Evolutionary conservation across 37 sponge, comb jelly and placozoan species (phyloP), one percentile per base, ranked within the genome.

Genomic region (Axinella damicornis): DNA sequence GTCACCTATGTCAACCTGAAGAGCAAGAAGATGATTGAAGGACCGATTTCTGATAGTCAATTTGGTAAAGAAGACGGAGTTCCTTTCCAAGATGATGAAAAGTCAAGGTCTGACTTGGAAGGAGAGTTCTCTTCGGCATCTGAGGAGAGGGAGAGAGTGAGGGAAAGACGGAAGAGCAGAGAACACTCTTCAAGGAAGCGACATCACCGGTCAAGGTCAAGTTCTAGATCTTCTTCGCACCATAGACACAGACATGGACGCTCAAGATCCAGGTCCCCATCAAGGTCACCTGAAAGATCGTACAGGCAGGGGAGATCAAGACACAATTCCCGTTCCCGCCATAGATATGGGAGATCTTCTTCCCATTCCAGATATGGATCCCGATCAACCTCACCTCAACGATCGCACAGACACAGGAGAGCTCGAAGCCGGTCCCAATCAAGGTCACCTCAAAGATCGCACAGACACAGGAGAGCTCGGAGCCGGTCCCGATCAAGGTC

Each of bases 371-470:
- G 85, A 67, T 0, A 53, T 2, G 39, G 64, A 21, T 62, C 46
- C 46, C 46, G 46, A 46, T 46, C 46, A 46, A 46, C 4, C 6
- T 46, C 9, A 46, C 9, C 46, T 46, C 24, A 62, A 13, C 5
- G 64, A 62, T 62, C 64, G 5, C 46, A 21, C 73, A 72, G 38
- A 38, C 53, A 16, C 2, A 12, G 25, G 21, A 39, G 22, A 34
- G 2, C 25, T 28, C 58, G 35, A 36, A 76, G 30, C 65, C 73
- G 65, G 74, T 83, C 81, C 22, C 80, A 39, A n/a, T 79, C 70
- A 73, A 65, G 71, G 32, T 81, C 81, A 46, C 46, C 46, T 46
- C 46, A 46, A 4, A 62, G 64, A 27, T 28, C 27, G 12, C 24
- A 27, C 27, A 28, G 27, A 28, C 64, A 11, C 11, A 5, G 5